Percentiles rank a stretch among this genome's conserved stretches.
Conservation (phyloP, 2,888 invertebrate species). For the Axea sp. region DNA sequence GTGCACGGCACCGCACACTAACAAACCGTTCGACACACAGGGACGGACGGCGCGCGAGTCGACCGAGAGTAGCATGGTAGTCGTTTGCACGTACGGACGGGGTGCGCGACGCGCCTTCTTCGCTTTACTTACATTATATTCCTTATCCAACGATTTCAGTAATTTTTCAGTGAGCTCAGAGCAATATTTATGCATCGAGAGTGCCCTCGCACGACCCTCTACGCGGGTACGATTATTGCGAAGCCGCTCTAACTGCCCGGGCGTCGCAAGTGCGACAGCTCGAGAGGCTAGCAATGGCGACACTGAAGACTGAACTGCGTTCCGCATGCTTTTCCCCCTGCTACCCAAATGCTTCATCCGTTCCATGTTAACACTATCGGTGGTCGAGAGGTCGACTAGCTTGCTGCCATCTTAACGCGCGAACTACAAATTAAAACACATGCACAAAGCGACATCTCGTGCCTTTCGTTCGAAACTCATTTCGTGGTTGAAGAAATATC, state of each 20-base stretch:
- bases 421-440: not conserved
- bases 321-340: conserved; percentile 76
- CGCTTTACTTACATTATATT: conserved; percentile 95
- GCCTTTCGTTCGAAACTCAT: no score
- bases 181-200: conserved; percentile 79
- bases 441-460: not conserved
- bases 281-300: conserved; percentile 80
- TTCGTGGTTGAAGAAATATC: no score
- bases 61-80: conserved; percentile 75
- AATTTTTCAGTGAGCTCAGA: conserved; percentile 97
- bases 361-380: conserved; percentile 71
- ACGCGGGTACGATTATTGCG: conserved; percentile 66
- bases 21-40: conserved; percentile 69
- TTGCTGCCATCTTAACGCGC: conserved; percentile 63
- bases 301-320: conserved; percentile 77
- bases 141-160: conserved; percentile 97
- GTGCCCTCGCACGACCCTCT: conserved; percentile 79
- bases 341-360: conserved; percentile 77
- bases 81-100: conserved; percentile 81
- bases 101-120: conserved; percentile 80
- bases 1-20: conserved; percentile 57
- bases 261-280: conserved; percentile 75
- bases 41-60: conserved; percentile 66
- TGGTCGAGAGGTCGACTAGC: conserved; percentile 70
- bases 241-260: conserved; percentile 71